Conservation (phyloP, 2,888 invertebrate genomes). For the Prosopocoilus inquinatus region DNA sequence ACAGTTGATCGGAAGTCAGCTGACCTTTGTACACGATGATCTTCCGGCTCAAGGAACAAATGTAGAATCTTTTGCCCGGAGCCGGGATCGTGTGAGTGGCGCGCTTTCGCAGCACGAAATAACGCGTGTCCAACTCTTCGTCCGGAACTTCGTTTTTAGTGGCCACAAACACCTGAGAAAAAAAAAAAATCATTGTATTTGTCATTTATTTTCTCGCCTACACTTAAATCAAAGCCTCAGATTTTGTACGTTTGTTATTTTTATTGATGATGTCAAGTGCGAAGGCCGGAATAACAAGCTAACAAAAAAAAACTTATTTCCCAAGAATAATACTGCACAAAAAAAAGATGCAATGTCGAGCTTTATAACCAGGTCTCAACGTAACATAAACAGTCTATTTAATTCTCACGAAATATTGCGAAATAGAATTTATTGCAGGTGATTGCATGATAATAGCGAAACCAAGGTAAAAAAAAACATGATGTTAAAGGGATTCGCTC, state of each 20-base stretch:
- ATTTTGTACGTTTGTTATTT: too few relatives aligned
- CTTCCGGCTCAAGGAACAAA: slow-evolving; percentile 88
- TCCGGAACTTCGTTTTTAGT: slow-evolving; percentile 32
- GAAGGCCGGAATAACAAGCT: too few relatives aligned
- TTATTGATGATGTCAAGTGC: too few relatives aligned
- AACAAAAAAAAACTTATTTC: too few relatives aligned
- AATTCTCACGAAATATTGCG: too few relatives aligned
- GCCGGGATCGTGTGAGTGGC: slow-evolving; percentile 86
- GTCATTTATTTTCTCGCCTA: not conserved
- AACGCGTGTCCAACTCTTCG: slow-evolving; percentile 42
- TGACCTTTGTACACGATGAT: slow-evolving; percentile 98
- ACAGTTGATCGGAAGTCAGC: slow-evolving; percentile 90
- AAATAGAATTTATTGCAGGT: too few relatives aligned
- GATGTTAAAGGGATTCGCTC: not conserved
- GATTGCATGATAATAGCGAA: too few relatives aligned
- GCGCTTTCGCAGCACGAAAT: slow-evolving; percentile 87
- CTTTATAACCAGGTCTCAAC: too few relatives aligned
- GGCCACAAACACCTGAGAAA: slow-evolving; percentile 61
- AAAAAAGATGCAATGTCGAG: too few relatives aligned
- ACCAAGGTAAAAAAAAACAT: not conserved
- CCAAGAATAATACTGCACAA: too few relatives aligned
- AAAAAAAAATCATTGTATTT: slow-evolving; percentile 6
- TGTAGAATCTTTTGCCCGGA: slow-evolving; percentile 88
- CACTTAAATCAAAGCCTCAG: too few relatives aligned
- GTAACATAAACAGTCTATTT: too few relatives aligned